Evolutionary conservation across 2,797 vertebrate species (phyloP), one percentile per base, ranked within the genome.

Genomic region (Scomberomorus guttatus): DNA sequence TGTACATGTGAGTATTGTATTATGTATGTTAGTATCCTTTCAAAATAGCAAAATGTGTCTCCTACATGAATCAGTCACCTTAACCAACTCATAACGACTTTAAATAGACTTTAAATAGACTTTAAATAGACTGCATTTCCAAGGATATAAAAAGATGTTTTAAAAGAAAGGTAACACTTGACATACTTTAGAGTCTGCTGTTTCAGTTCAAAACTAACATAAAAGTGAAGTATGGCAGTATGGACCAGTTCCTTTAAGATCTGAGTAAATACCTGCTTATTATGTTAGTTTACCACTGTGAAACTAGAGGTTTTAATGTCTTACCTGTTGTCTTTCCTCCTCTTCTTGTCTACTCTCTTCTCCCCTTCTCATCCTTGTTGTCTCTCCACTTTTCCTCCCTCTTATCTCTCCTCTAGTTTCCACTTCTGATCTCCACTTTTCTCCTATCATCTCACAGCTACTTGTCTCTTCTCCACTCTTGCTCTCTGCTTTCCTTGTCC

Each of bases 391-490:
- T 18, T 32, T 9, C 1, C 2, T 20, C 27, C 25, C 22, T 55
- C 52, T 58, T 10, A 51, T 32, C 32, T 46, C 27, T 59, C n/a
- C 24, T 57, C 4, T 11, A 6, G 9, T 25, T 32, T 57, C 42
- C 51, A 54, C 32, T 52, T 55, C 50, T 66, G 39, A 32, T 46
- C 60, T 8, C 60, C 51, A 27, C 22, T n/a, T 39, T 29, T 62
- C 11, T 60, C 37, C 22, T 5, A 1, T 57, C n/a, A 46, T 62
- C 27, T 73, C 25, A 25, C 0, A 22, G 15, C n/a, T 18, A 22
- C 64, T 62, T 34, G 12, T 20, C 61, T 46, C 13, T 1, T 15
- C 10, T 24, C 32, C 24, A 11, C 14, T 52, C 20, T 15, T 32
- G 27, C 25, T 55, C 29, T 48, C 15, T 34, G 15, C 29, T 44